Evolutionary conservation across 1,140 invertebrate species (phyloP), one percentile per base, ranked within the genome.

Genomic region (Tetranychus urticae): DNA sequence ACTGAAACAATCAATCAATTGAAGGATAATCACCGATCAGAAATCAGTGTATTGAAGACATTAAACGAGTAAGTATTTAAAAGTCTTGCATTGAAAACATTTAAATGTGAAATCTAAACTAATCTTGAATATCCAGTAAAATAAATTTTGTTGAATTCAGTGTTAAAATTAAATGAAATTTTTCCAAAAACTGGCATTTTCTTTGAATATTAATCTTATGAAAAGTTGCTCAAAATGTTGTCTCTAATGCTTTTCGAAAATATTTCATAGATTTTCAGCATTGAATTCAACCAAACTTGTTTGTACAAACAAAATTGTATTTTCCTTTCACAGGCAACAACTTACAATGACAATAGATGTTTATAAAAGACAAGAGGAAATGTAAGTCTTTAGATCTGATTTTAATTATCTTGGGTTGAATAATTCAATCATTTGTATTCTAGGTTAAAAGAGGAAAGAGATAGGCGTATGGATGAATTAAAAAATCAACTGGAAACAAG

Each of bases 401-500:
- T 35, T 14, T 60, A 2, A 46, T 8, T 12, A 60, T 4, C 59
- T 7, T 42, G 4, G n/a, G 54, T 42, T 42, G 39, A 50, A 3
- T 6, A 55, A 42, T 36, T 54, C 23, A 10, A n/a, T 42, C 56
- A 14, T 14, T 56, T 35, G 5, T 10, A 39, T 56, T 52, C n/a
- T 8, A 64, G 63, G 61, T 56, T 64, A 10, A 45, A 56, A 45
- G 63, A 59, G 12, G 63, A 64, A 50, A 56, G 58, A 56, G 63
- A 64, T 60, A 56, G 63, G 33, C 33, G 63, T 31, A 62, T 64
- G 33, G 31, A 4, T 56, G 63, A 64, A 36, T 45, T 64, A n/a
- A 45, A 46, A 23, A 45, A 36, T 56, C 57, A 61, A 62, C 33
- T 64, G 34, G 39, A 59, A 39, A 36, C 33, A 2, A 58, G 39